Percentiles rank a stretch among this genome's conserved stretches.
These are phyloP conservation scores for Odobenus rosmarus DNA, from an alignment of 2,113 vertebrate species.

Conservation along the genomic window DNA sequence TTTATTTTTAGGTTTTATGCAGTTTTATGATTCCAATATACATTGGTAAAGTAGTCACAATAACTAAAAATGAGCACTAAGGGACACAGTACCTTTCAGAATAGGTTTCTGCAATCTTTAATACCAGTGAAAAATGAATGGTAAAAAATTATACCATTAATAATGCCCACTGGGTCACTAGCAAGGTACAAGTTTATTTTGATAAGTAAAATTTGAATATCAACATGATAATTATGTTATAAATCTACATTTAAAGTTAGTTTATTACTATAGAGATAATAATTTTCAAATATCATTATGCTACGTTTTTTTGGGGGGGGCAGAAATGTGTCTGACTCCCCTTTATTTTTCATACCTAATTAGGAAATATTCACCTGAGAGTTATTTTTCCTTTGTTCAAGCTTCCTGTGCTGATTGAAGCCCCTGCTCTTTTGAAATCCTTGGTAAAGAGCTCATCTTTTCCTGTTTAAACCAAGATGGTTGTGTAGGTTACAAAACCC, in stretches of 20 bases:
- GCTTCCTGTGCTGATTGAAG: neutral
- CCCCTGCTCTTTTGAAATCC: neutral
- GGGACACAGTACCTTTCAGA: neutral
- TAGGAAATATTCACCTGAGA: neutral
- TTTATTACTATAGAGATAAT: neutral
- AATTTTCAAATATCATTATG: neutral
- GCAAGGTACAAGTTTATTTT: neutral
- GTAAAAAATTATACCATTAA: neutral
- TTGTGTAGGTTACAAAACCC: neutral
- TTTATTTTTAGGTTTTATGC: slow-evolving; percentile 39
- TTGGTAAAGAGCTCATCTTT: neutral
- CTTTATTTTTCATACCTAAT: neutral
- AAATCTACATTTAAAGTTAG: neutral
- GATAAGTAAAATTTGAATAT: neutral
- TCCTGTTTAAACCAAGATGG: neutral
- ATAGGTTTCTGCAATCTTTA: neutral
- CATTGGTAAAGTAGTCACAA: neutral
- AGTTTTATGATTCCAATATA: neutral
- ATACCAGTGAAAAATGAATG: neutral
- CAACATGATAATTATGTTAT: neutral
- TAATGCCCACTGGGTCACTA: neutral
- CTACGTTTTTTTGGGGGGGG: too few species aligned
- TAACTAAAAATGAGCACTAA: neutral
- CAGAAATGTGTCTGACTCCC: neutral
- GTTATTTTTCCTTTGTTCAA: neutral